Evolutionary conservation across 2,888 invertebrate genomes (phyloP).

Genomic region (Drosophila quasianomalipes): DNA sequence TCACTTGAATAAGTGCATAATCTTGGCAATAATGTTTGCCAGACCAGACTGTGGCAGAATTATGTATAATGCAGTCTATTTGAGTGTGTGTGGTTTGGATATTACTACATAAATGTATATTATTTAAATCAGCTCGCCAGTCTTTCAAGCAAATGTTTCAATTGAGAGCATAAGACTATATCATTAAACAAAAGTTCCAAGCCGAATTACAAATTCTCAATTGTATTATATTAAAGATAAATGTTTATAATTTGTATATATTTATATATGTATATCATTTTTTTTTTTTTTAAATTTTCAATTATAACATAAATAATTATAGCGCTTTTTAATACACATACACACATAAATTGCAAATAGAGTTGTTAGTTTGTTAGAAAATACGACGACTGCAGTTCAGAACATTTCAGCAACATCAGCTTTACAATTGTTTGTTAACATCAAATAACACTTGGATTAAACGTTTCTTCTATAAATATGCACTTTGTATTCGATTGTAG

Average conservation of each 20-base stretch:
- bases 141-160: not conserved
- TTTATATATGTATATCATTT: not conserved
- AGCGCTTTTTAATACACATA: constrained; percentile 73
- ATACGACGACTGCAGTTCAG: constrained; percentile 80
- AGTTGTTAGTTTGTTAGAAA: constrained; percentile 46
- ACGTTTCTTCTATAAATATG: constrained; percentile 49
- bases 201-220: not conserved
- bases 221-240: not conserved
- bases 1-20: constrained; percentile 68
- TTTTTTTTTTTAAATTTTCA: constrained; percentile 22
- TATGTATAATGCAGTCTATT: constrained; percentile 24
- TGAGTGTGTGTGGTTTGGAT: constrained; percentile 11
- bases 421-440: constrained; percentile 35
- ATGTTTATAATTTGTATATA: not conserved
- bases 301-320: constrained; percentile 21
- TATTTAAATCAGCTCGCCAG: not conserved
- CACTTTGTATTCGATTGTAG: constrained; percentile 58
- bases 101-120: constrained; percentile 16
- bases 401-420: constrained; percentile 80
- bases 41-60: constrained; percentile 21
- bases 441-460: constrained; percentile 47
- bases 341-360: constrained; percentile 69
- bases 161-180: not conserved
- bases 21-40: constrained; percentile 23
- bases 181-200: not conserved